Conservation (phyloP, 2,797 vertebrate genomes). For the Rhinatrema bivittatum region DNA sequence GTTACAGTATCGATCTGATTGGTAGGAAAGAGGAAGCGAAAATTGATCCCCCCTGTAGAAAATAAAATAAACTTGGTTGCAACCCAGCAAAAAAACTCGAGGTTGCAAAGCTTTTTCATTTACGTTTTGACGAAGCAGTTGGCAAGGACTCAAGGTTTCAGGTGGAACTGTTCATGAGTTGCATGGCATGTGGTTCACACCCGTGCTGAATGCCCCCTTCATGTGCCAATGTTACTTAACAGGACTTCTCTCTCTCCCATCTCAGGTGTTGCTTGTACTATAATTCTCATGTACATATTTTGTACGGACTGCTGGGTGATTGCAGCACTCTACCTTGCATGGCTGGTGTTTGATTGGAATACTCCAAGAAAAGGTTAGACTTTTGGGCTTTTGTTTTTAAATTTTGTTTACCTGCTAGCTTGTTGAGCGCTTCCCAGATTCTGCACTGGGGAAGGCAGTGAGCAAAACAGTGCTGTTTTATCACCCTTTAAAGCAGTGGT, state of each 20-base stretch:
- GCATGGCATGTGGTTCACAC: too few species aligned
- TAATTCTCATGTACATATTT: slow-evolving; percentile 79
- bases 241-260: background rate
- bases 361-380: slow-evolving; percentile 83
- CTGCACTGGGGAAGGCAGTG: background rate
- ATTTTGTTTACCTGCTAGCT: background rate
- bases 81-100: too few species aligned
- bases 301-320: slow-evolving; percentile 91
- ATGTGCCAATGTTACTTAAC: too few species aligned
- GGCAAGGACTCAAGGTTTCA: too few species aligned
- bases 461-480: background rate
- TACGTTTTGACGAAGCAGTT: too few species aligned
- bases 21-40: too few species aligned
- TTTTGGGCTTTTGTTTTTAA: background rate
- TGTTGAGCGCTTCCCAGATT: background rate
- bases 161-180: too few species aligned
- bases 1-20: too few species aligned
- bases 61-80: too few species aligned
- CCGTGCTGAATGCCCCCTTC: too few species aligned
- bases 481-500: background rate
- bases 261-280: slow-evolving; percentile 70
- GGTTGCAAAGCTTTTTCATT: too few species aligned
- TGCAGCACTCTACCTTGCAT: slow-evolving; percentile 78
- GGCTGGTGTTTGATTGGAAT: slow-evolving; percentile 95
- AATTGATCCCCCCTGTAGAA: too few species aligned